Conservation (phyloP, 2,888 invertebrate species). For the Fragum whitleyi region DNA sequence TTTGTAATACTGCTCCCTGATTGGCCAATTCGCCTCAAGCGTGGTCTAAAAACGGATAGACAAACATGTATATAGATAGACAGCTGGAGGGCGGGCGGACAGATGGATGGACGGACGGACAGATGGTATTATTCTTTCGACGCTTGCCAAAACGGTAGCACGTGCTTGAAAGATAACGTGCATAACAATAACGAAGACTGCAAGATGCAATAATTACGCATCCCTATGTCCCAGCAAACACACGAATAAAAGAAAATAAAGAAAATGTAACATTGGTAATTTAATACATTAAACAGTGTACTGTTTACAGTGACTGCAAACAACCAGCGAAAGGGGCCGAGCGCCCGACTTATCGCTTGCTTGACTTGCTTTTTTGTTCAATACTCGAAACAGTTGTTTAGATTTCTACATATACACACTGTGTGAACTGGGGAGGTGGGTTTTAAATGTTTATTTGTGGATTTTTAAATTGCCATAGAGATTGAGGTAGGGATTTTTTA, state of each 20-base stretch:
- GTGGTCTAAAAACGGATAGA: too few relatives aligned
- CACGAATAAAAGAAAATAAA: neutral
- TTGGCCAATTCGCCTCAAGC: too few relatives aligned
- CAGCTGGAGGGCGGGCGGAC: too few relatives aligned
- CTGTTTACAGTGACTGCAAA: neutral
- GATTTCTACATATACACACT: neutral
- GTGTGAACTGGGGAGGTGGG: neutral
- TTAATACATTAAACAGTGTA: neutral
- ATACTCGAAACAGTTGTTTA: slow-evolving; percentile 6
- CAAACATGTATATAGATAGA: too few relatives aligned
- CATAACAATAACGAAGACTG: too few relatives aligned
- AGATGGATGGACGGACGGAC: too few relatives aligned
- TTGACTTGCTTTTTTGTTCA: slow-evolving; percentile 11
- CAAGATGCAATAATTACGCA: too few relatives aligned
- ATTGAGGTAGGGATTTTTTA: neutral
- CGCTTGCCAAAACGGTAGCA: too few relatives aligned
- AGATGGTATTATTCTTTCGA: too few relatives aligned
- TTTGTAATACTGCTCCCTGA: too few relatives aligned
- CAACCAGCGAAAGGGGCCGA: neutral
- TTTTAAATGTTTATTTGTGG: slow-evolving; percentile 1
- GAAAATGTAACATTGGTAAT: neutral
- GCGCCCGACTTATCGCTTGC: slow-evolving; percentile 5
- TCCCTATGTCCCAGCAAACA: neutral
- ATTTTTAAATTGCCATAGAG: neutral
- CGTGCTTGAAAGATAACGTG: too few relatives aligned